Evolutionary conservation across 2,797 vertebrate species (phyloP).

Genomic region (Danio jaintianensis): DNA sequence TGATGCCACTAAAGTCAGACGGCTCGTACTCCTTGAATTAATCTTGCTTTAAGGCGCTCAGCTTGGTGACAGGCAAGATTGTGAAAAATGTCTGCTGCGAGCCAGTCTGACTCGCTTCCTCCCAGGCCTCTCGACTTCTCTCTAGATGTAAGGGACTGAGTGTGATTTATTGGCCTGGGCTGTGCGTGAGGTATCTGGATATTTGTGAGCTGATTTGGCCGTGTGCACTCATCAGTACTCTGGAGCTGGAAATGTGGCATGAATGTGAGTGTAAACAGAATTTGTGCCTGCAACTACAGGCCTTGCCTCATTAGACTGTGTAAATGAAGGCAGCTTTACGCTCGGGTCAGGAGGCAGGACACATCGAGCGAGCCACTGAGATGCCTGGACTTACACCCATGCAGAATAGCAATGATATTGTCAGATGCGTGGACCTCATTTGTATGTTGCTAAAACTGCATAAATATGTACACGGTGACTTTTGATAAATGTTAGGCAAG

Average conservation of each 20-base stretch:
- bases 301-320: slow-evolving; percentile 66
- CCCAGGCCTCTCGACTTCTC: slow-evolving; percentile 59
- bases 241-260: slow-evolving; percentile 48
- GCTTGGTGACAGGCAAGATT: slow-evolving; percentile 74
- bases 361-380: slow-evolving; percentile 40
- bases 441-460: slow-evolving; percentile 37
- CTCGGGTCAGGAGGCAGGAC: slow-evolving; percentile 54
- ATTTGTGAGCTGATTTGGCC: slow-evolving; percentile 74
- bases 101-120: slow-evolving; percentile 51
- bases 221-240: slow-evolving; percentile 64
- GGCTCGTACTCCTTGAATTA: slow-evolving; percentile 70
- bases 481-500: slow-evolving; percentile 35
- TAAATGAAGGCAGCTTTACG: slow-evolving; percentile 64
- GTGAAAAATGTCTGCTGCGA: slow-evolving; percentile 78
- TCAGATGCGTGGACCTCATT: slow-evolving; percentile 50
- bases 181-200: slow-evolving; percentile 66
- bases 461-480: slow-evolving; percentile 40
- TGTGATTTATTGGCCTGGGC: slow-evolving; percentile 73
- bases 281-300: slow-evolving; percentile 61
- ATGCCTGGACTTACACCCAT: slow-evolving; percentile 20
- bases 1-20: slow-evolving; percentile 72
- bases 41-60: slow-evolving; percentile 75
- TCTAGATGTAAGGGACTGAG: slow-evolving; percentile 63
- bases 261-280: slow-evolving; percentile 53
- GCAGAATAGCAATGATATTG: slow-evolving; percentile 55